A percentile compares a stretch with the other conserved stretches of the same genome.
Evolutionary conservation across 1,140 invertebrate species (phyloP).

Genomic region (Diachasma alloeum): DNA sequence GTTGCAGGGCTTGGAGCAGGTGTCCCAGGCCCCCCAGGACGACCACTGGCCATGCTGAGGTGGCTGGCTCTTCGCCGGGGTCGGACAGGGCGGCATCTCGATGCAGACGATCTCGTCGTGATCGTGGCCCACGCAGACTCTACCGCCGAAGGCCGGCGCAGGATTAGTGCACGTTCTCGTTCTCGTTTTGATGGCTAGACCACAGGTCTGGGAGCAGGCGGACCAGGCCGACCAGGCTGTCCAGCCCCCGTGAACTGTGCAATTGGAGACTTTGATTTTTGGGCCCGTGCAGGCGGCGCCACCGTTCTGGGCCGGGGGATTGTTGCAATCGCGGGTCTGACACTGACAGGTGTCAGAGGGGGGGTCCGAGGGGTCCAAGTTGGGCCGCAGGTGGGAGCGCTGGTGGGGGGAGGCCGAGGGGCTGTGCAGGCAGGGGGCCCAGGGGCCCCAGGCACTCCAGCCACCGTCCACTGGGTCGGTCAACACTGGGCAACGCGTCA

Average conservation of each 20-base stretch:
- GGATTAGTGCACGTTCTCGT: slow-evolving; percentile 84
- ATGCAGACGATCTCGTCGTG: slow-evolving; percentile 79
- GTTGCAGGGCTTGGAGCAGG: slow-evolving; percentile 70
- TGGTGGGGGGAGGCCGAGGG: slow-evolving; percentile 48
- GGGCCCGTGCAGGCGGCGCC: slow-evolving; percentile 72
- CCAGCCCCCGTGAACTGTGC: slow-evolving; percentile 88
- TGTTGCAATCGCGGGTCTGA: slow-evolving; percentile 80
- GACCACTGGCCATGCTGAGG: slow-evolving; percentile 80
- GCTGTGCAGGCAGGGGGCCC: slow-evolving; percentile 62
- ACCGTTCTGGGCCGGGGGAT: slow-evolving; percentile 81
- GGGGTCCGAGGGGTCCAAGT: slow-evolving; percentile 2
- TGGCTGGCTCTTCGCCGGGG: slow-evolving; percentile 64
- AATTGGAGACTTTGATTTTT: slow-evolving; percentile 74
- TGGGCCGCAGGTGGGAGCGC: background rate
- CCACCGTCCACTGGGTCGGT: slow-evolving; percentile 72
- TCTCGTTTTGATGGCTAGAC: slow-evolving; percentile 82
- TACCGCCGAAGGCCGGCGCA: slow-evolving; percentile 80
- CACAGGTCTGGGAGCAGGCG: slow-evolving; percentile 80
- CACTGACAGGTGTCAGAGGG: slow-evolving; percentile 77
- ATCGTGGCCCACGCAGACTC: slow-evolving; percentile 84
- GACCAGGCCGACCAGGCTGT: slow-evolving; percentile 89
- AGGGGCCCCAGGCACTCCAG: slow-evolving; percentile 65
- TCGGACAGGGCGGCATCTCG: slow-evolving; percentile 81
- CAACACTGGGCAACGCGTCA: slow-evolving; percentile 72
- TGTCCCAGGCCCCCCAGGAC: slow-evolving; percentile 76